Base-by-base conservation (phyloP, 2,888 invertebrate genomes). In the Neoscelio sp. region DNA sequence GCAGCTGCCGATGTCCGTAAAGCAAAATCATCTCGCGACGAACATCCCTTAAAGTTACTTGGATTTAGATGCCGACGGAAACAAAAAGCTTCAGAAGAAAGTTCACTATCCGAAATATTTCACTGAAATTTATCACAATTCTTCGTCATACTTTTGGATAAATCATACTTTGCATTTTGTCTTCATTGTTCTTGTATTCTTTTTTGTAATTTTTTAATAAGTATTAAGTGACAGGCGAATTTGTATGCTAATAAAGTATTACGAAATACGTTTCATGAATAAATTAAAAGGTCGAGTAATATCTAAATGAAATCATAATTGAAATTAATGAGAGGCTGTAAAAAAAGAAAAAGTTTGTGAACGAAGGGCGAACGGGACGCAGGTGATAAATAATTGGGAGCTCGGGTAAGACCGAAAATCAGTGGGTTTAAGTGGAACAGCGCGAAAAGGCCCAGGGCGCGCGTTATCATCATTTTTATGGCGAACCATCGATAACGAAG, bases 291-390 rank as follows among this genome's bases (percentile, higher is more conserved):
- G 12, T 6, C 44, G 20, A 17, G 56, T 68, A 62, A 76, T 35
- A 62, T 68, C 62, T 56, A 60, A 60, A 76, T 76, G 67, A 62
- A 68, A 68, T 62, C 54, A 68, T 62, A 68, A 68, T 76, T 76
- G 68, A 68, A 62, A 62, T 60, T 62, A 68, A 65, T 50, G 52
- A 33, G 44, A 30, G 26, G 28, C 12, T 6, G n/a, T 2, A 28
- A n/a, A 15, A 10, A 33, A 5, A 38, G 10, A 17, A 15, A 42
- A 13, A 6, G 40, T 18, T 0, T 7, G 18, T 17, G 65, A 2
- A 18, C 15, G 15, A 23, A 35, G 65, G 1, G 30, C 15, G 15
- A 23, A 35, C 33, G 60, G 7, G 18, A 33, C n/a, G 1, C 40
- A 12, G 44, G 40, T 23, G 54, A 73, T 71, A 58, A 71, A 73